Conservation (phyloP, 2,888 invertebrate species). For the Hipparchia sbordonii region DNA sequence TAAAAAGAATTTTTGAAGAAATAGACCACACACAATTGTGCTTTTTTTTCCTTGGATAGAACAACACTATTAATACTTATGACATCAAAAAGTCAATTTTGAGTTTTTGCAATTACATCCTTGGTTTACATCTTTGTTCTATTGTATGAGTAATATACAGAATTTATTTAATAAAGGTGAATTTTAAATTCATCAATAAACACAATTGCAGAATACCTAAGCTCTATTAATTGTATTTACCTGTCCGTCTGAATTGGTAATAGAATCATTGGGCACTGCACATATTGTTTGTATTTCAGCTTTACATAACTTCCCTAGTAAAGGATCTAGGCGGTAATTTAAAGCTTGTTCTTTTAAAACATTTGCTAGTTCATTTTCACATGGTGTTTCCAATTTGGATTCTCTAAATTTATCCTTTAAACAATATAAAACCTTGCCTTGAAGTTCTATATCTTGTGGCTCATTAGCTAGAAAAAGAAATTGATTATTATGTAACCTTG, state of each 20-base stretch:
- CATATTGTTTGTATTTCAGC: constrained; percentile 87
- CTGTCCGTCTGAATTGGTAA: constrained; percentile 76
- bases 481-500: not conserved
- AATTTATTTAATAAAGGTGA: too few species aligned
- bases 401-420: constrained; percentile 91
- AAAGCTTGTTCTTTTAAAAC: constrained; percentile 94
- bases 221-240: constrained; percentile 47
- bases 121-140: too few species aligned
- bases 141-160: too few species aligned
- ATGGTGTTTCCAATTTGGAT: constrained; percentile 87
- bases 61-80: too few species aligned
- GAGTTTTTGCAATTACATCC: too few species aligned
- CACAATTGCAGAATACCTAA: too few species aligned
- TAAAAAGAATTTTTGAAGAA: too few species aligned
- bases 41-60: too few species aligned
- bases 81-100: too few species aligned
- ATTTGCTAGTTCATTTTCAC: constrained; percentile 91
- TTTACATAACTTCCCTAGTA: constrained; percentile 91
- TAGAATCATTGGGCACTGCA: constrained; percentile 69
- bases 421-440: constrained; percentile 92
- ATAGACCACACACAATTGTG: too few species aligned
- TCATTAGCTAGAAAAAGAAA: constrained; percentile 60
- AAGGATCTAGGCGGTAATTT: constrained; percentile 95
- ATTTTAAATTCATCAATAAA: too few species aligned
- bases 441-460: constrained; percentile 87